Conservation (phyloP, 2,888 invertebrate species). For the Pandemis cinnamomeana region DNA sequence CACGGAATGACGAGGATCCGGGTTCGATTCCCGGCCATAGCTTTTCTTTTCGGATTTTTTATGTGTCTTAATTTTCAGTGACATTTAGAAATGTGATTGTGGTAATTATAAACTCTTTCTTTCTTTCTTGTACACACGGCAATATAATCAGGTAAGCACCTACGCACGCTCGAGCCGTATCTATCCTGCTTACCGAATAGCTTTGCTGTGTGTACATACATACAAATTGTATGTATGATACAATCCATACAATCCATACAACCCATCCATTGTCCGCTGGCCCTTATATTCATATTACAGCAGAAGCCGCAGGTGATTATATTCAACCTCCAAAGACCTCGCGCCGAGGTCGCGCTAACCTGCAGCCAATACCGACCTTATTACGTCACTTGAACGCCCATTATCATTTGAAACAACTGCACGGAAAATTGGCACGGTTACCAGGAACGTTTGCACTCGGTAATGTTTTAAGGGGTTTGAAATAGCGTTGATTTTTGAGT, state of each 20-base stretch:
- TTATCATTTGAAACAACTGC: slow-evolving; percentile 41
- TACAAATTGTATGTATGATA: too few species aligned
- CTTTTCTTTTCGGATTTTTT: too few species aligned
- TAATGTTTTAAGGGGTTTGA: neutral
- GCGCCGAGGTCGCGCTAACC: slow-evolving; percentile 50
- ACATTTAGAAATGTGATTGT: too few species aligned
- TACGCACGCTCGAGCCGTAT: too few species aligned
- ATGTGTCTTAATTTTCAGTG: too few species aligned
- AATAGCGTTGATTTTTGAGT: neutral
- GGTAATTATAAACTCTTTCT: too few species aligned
- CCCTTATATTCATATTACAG: slow-evolving; percentile 33
- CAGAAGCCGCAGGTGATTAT: slow-evolving; percentile 55
- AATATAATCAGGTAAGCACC: too few species aligned
- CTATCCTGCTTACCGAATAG: too few species aligned
- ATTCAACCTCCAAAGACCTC: slow-evolving; percentile 49
- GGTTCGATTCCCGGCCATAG: too few species aligned
- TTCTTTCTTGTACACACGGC: too few species aligned
- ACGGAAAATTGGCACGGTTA: neutral
- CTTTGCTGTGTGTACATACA: too few species aligned
- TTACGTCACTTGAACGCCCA: slow-evolving; percentile 43
- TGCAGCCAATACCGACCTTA: slow-evolving; percentile 44
- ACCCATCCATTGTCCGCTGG: neutral
- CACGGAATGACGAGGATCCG: too few species aligned
- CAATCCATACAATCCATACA: neutral
- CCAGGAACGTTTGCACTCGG: neutral